Percentiles rank a stretch among this genome's conserved stretches.
phyloP scores from a whole-genome alignment of 2,113 vertebrate species.

The Daubentonia madagascariensis region DNA sequence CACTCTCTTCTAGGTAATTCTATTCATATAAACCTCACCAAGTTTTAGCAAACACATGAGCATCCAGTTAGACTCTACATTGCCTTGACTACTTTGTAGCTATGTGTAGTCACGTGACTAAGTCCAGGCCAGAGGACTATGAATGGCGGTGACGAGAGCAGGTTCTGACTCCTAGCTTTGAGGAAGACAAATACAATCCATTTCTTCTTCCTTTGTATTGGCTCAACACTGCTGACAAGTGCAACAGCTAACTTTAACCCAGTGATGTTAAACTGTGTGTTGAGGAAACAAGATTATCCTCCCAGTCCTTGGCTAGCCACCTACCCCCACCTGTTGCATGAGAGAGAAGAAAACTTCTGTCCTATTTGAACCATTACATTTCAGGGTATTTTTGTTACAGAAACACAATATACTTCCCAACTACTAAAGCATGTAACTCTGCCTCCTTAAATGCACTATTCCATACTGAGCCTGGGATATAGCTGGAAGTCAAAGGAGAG shows the following conservation, averaged over 20 bases:
- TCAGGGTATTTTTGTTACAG: not conserved
- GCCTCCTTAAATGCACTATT: not conserved
- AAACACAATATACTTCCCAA: too few species aligned
- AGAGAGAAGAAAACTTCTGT: not conserved
- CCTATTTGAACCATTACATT: not conserved
- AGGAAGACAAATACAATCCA: not conserved
- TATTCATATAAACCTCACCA: not conserved
- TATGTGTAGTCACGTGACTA: fast-evolving
- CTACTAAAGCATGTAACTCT: not conserved
- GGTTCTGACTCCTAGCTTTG: not conserved
- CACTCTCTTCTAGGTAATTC: not conserved
- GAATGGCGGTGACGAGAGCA: not conserved
- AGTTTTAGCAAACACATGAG: not conserved
- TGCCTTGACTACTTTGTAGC: not conserved
- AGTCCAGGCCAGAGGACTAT: not conserved
- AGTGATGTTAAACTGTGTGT: not conserved
- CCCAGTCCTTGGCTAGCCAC: not conserved
- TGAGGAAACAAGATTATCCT: not conserved
- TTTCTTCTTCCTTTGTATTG: fast-evolving
- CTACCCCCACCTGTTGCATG: not conserved
- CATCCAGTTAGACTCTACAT: not conserved
- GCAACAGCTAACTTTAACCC: not conserved
- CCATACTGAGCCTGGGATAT: fast-evolving
- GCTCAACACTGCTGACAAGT: too few species aligned
- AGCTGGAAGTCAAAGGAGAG: too few species aligned